Base-by-base conservation (phyloP, 2,797 vertebrate species). In the Hypotaenidia philippensis region DNA sequence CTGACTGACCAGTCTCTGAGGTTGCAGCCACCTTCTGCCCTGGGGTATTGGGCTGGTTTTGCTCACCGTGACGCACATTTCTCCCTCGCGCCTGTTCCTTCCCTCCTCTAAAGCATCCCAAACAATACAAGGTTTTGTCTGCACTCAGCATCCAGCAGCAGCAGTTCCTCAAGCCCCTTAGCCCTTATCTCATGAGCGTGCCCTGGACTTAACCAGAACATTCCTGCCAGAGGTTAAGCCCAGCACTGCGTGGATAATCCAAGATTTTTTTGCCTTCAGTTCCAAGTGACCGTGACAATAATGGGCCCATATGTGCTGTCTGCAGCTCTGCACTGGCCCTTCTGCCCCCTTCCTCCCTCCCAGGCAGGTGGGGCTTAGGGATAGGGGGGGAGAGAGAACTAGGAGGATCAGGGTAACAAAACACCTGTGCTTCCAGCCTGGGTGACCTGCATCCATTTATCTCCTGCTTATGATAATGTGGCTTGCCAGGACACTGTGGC, bases 141-240 rank as follows among this genome's bases (percentile, higher is more conserved):
- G 44, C 0, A 0, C 32, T 85, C 5, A 3, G 84, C 13, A 0
- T 49, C 40, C 49, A 50, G 64, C 38, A 69, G 53, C 14, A 26
- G 59, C 65, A 16, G 31, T 44, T 92, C 75, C 81, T 74, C 92
- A 94, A 94, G 81, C 75, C 81, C 78, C n/a, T 96, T 76, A 94
- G 84, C 84, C 47, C 36, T 72, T 77, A 59, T 53, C 91, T 77
- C 10, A 6, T 21, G 3, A 83, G 68, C 0, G 0, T 40, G 56
- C 75, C 56, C 56, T 61, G 40, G 89, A 77, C 14, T 96, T 95
- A 94, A 86, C 38, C 71, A 93, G 96, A 92, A 94, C 94, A 94
- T 92, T 97, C 95, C 79, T 91, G 40, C 9, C 56, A 77, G 76
- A 94, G 82, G 45, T 92, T 92, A 96, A 96, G 57, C 65, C 45